Evolutionary conservation across 2,888 invertebrate species (phyloP), one percentile per base, ranked within the genome.

Genomic region (Podotricha telesiphe): DNA sequence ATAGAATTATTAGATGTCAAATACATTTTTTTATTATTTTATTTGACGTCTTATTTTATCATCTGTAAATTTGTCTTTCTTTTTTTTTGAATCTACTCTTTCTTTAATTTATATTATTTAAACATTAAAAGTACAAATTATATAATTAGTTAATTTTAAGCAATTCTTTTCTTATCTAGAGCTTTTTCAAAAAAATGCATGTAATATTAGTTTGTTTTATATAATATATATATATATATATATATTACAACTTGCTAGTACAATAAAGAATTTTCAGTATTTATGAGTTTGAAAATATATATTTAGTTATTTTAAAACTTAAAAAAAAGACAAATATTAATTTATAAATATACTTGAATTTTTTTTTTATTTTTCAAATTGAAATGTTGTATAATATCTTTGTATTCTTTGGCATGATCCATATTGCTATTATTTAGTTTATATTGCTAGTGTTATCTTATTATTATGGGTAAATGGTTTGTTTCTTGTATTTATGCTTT

Each of bases 341-440:
- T n/a, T n/a, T n/a, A n/a, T n/a, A n/a, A n/a, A n/a, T 42, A 42
- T 13, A 13, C 17, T 1, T 47, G 17, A 1, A 17, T 10, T 2
- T 47, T 53, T 55, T 37, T 17, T 17, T 6, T 37, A 17, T 17
- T 34, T 34, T 17, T 0, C 17, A 34, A 17, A 0, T 55, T 55
- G 37, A 34, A 17, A 34, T 34, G 11, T 34, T 55, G 55, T 22
- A n/a, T 15, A 15, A 22, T 42, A 6, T 28, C 28, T 6, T 28
- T 28, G 6, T 28, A 13, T 47, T 47, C 17, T 8, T 17, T 47
- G 2, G 8, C 47, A 47, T 17, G 42, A 1, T 13, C 42, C 13
- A 42, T 13, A 42, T 47, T 53, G 55, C 55, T 55, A 55, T 55
- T 37, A 17, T n/a, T 55, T 55, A 37, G 55, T 55, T 8, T 55